Conservation (phyloP, 1,140 invertebrate genomes). For the Heliconius nattereri region DNA sequence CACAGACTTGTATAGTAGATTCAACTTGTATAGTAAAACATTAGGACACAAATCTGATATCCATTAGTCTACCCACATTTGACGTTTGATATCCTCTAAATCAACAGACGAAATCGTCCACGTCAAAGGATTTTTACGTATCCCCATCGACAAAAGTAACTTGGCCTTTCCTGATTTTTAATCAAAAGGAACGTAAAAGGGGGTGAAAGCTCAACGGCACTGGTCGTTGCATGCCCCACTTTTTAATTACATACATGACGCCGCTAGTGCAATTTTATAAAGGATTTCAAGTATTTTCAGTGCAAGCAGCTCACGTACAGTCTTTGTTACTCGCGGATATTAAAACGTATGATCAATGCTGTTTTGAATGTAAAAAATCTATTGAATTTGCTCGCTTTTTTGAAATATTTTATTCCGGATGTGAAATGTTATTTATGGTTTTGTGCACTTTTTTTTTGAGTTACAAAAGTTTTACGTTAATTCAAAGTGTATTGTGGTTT, state of each 20-base stretch:
- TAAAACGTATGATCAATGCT: constrained; percentile 40
- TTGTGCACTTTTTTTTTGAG: neutral
- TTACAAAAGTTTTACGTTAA: neutral
- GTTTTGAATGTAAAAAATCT: constrained; percentile 20
- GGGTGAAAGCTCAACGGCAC: constrained; percentile 35
- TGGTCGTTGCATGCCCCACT: constrained; percentile 55
- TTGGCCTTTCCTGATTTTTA: constrained; percentile 27
- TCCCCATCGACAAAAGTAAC: constrained; percentile 35
- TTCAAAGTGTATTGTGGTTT: neutral
- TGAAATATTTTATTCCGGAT: neutral
- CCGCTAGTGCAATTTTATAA: constrained; percentile 64
- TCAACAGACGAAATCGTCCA: constrained; percentile 16
- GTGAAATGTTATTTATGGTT: neutral
- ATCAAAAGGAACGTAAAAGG: constrained; percentile 2
- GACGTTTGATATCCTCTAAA: neutral
- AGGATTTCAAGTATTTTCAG: constrained; percentile 60
- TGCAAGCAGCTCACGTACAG: constrained; percentile 48
- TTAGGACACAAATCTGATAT: neutral
- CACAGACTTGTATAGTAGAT: neutral
- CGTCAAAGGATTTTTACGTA: constrained; percentile 58
- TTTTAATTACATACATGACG: constrained; percentile 73
- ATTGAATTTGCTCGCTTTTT: constrained; percentile 9
- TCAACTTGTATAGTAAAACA: neutral
- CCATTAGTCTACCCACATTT: neutral
- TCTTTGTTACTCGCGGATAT: constrained; percentile 51